Conservation (phyloP, 1,140 invertebrate genomes). For the Archivesica marissinica region DNA sequence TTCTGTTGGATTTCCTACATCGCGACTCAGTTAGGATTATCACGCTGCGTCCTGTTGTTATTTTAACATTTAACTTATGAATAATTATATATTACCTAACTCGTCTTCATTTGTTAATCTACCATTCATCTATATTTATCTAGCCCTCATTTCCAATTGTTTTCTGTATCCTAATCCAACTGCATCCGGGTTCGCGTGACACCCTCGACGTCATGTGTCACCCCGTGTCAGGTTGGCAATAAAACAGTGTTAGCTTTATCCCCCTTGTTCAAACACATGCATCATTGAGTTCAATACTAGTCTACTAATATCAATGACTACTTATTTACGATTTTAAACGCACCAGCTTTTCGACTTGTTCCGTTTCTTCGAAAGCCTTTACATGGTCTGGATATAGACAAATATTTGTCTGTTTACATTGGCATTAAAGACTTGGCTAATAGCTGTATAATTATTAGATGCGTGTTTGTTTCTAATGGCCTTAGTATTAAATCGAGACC, state of each 20-base stretch:
- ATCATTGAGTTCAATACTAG: background rate
- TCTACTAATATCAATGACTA: slow-evolving; percentile 21
- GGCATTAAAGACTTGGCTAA: slow-evolving; percentile 42
- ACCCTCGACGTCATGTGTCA: background rate
- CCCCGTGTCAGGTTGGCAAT: slow-evolving; percentile 26
- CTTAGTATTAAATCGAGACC: background rate
- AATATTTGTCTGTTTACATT: slow-evolving; percentile 51
- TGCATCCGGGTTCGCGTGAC: slow-evolving; percentile 21
- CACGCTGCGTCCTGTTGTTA: too few species aligned
- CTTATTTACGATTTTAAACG: slow-evolving; percentile 18
- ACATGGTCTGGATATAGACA: slow-evolving; percentile 5
- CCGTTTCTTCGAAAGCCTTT: background rate
- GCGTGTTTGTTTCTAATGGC: slow-evolving; percentile 28
- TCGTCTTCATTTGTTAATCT: slow-evolving; percentile 6
- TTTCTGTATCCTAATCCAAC: slow-evolving; percentile 2
- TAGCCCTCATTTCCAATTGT: background rate
- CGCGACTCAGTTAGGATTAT: too few species aligned
- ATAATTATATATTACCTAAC: too few species aligned
- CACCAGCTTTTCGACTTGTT: background rate
- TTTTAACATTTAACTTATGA: too few species aligned
- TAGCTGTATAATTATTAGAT: slow-evolving; percentile 35
- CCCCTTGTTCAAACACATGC: slow-evolving; percentile 30
- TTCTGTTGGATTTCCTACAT: too few species aligned
- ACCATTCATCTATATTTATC: background rate
- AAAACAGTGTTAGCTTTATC: slow-evolving; percentile 30